Evolutionary conservation across 2,797 vertebrate genomes (phyloP), one percentile per base, ranked within the genome.

Genomic region (Chaenodraco wilsoni): DNA sequence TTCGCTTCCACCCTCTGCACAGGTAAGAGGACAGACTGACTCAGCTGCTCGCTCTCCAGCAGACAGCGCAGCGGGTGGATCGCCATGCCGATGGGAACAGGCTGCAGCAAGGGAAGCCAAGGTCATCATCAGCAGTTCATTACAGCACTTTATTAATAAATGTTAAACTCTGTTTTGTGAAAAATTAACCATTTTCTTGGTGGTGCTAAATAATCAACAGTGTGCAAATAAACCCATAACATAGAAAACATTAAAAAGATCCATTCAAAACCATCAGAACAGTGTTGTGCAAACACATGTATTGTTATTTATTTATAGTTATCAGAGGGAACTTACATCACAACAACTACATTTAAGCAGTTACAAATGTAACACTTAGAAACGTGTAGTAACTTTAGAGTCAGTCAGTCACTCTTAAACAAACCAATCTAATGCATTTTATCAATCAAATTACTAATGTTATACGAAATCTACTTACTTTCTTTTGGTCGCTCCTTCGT

Each of bases 401-500:
- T 12, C 21, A 64, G 16, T 46, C 5, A 55, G 4, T 23, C 43
- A 64, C 9, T 61, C 46, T 70, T 55, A 62, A 62, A 14, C 31
- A 1, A 67, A 11, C 3, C 19, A 68, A 0, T 48, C 17, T 31
- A 10, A 23, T 3, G 9, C 0, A 52, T 60, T 59, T 44, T 40
- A 50, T 45, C 16, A 70, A 15, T 49, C 1, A 60, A 41, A 41
- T 31, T 0, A 78, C 3, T 14, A n/a, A 33, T 7, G 3, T 54
- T 41, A 17, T 12, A 12, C 6, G 5, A 15, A 31, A 44, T 13
- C 21, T 17, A 69, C 84, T 58, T 80, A 98, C 98, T 94, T 98
- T 99, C 88, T 95, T 97, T 89, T 98, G 96, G 46, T 93, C 85
- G 31, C 59, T 91, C 78, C 92, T 96, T 65, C 95, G 95, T 73